Evolutionary conservation across 2,888 invertebrate species (phyloP).

Genomic region (Parnassius mnemosyne): DNA sequence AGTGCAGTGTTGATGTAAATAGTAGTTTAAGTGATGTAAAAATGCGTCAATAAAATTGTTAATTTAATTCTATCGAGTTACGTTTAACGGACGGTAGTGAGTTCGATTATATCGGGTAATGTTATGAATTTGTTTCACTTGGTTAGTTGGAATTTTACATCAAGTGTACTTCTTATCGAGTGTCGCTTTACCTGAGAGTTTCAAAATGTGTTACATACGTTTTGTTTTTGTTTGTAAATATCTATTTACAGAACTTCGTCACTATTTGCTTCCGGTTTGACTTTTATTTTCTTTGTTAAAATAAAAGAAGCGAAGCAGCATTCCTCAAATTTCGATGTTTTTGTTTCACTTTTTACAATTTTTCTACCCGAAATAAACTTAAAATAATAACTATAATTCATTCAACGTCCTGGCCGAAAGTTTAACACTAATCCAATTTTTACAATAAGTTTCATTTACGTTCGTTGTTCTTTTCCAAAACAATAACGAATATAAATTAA

Average conservation of each 20-base stretch:
- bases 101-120: conserved; percentile 27
- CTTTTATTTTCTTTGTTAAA: conserved; percentile 26
- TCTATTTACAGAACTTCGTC: conserved; percentile 19
- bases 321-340: conserved; percentile 22
- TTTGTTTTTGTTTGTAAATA: conserved; percentile 21
- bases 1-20: conserved; percentile 68
- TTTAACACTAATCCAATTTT: no score
- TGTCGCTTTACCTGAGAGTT: conserved; percentile 23
- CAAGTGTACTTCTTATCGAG: conserved; percentile 21
- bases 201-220: conserved; percentile 22
- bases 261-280: conserved; percentile 24
- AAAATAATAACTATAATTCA: background rate
- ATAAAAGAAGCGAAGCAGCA: conserved; percentile 27
- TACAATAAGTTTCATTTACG: no score
- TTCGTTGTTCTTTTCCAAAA: no score
- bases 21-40: conserved; percentile 67
- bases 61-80: conserved; percentile 56
- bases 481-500: no score
- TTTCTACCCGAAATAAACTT: background rate
- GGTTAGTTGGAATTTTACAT: conserved; percentile 15
- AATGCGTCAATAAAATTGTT: conserved; percentile 56
- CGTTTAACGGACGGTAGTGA: conserved; percentile 46
- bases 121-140: conserved; percentile 6
- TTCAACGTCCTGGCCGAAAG: no score
- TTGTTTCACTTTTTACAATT: conserved; percentile 14